Evolutionary conservation across 1,140 invertebrate genomes (phyloP).

Genomic region (Trachymyrmex cornetzi): DNA sequence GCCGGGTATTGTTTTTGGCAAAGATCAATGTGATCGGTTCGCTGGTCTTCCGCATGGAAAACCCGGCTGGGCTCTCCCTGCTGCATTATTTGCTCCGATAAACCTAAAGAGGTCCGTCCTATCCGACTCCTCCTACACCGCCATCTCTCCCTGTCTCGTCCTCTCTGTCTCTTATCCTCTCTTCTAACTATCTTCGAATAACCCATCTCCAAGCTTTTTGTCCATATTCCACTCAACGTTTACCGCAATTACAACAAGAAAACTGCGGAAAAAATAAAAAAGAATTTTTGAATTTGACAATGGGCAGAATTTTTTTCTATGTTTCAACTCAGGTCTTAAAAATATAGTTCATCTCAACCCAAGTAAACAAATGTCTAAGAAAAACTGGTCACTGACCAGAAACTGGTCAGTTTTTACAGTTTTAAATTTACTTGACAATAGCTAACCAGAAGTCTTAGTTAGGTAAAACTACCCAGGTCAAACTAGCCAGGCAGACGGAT

Average conservation of each 20-base stretch:
- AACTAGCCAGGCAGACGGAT: too few relatives aligned
- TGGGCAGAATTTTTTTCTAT: not conserved
- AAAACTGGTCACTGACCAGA: too few relatives aligned
- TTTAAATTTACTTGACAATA: too few relatives aligned
- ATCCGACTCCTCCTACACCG: constrained; percentile 62
- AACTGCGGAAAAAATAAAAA: not conserved
- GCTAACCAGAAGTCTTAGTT: too few relatives aligned
- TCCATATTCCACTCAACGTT: constrained; percentile 52
- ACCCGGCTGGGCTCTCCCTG: constrained; percentile 68
- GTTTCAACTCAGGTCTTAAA: not conserved
- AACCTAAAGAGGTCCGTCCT: constrained; percentile 79
- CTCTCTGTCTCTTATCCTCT: constrained; percentile 8
- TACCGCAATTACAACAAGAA: constrained; percentile 42
- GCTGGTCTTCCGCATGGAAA: constrained; percentile 79
- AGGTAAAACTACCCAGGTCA: too few relatives aligned
- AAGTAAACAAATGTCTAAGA: too few relatives aligned
- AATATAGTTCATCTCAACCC: not conserved
- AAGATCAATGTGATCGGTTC: constrained; percentile 83
- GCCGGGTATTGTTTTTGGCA: constrained; percentile 82
- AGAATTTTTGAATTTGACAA: not conserved
- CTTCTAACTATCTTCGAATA: constrained; percentile 25
- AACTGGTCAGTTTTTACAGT: too few relatives aligned
- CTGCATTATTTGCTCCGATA: constrained; percentile 82
- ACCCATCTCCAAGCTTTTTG: constrained; percentile 51
- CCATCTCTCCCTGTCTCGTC: constrained; percentile 46